Conservation (phyloP, 2,113 vertebrate genomes). For the Peromyscus maniculatus region DNA sequence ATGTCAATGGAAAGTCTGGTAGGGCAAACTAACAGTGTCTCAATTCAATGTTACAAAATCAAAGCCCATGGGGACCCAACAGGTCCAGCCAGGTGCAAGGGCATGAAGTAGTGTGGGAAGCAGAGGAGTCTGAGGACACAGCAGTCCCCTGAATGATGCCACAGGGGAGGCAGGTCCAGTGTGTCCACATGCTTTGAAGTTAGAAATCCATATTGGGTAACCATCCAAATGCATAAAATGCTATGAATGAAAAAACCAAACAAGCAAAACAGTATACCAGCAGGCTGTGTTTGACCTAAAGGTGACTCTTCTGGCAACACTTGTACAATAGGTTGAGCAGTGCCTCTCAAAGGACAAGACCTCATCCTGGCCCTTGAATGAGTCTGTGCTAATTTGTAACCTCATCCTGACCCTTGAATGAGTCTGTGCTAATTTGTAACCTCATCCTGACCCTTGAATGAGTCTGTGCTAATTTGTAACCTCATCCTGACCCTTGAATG, state of each 20-base stretch:
- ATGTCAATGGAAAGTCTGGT: not conserved
- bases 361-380: not conserved
- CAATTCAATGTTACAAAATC: not conserved
- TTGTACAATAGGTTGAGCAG: not conserved
- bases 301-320: not conserved
- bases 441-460: no score
- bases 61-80: not conserved
- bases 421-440: not conserved
- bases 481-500: not conserved
- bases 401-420: no score
- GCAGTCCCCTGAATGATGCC: not conserved
- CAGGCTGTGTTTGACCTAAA: not conserved
- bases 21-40: not conserved
- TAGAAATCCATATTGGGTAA: not conserved
- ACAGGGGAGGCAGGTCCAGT: not conserved
- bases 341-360: not conserved
- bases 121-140: not conserved
- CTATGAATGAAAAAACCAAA: not conserved
- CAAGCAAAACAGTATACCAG: not conserved
- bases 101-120: not conserved
- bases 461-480: not conserved
- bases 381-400: not conserved
- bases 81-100: not conserved
- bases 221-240: not conserved
- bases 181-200: not conserved